These are phyloP conservation scores for Scolopax bukidnonensis DNA, from an alignment of 2,797 vertebrate species.

Conservation along the genomic window DNA sequence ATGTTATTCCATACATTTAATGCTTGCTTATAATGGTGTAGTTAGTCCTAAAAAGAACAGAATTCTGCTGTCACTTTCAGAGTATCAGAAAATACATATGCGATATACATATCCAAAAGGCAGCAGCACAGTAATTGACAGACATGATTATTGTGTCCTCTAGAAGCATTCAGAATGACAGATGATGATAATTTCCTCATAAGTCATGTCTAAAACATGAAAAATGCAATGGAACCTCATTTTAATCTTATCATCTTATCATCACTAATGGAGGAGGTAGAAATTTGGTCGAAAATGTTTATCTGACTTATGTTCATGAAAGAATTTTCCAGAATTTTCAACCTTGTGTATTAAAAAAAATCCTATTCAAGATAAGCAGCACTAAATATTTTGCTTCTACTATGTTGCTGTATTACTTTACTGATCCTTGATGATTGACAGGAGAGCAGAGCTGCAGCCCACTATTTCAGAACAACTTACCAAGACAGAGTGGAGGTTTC, in stretches of 20 bases:
- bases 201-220: conserved; percentile 37
- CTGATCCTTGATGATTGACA: neutral
- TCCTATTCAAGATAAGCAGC: neutral
- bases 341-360: neutral
- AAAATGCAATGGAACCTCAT: conserved; percentile 3
- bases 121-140: conserved; percentile 26
- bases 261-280: neutral
- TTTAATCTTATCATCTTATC: neutral
- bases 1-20: neutral
- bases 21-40: neutral
- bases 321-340: neutral
- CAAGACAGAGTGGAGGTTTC: neutral
- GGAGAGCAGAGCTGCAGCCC: neutral
- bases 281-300: neutral
- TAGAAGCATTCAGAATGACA: conserved; percentile 29
- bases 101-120: neutral
- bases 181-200: conserved; percentile 20
- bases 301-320: neutral
- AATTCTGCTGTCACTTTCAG: neutral
- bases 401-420: neutral
- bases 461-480: neutral
- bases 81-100: neutral
- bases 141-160: conserved; percentile 42
- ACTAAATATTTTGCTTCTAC: neutral
- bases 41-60: neutral